These are phyloP conservation scores for Aramus guarauna DNA, from an alignment of 2,113 vertebrate genomes.

Conservation along the genomic window DNA sequence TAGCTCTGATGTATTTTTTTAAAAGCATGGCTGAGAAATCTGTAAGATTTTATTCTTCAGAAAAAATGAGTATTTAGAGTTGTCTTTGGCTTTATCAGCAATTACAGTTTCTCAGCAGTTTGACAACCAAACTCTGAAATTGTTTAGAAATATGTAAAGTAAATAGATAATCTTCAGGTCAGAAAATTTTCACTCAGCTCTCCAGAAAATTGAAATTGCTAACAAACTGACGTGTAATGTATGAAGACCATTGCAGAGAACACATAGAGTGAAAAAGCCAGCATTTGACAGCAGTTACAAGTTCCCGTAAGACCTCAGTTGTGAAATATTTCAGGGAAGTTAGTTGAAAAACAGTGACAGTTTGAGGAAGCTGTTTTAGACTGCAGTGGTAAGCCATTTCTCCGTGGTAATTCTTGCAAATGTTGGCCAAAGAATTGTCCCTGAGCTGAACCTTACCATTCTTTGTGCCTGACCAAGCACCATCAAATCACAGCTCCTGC, in stretches of 20 bases:
- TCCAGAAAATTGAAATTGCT: not conserved
- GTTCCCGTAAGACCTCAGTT: not conserved
- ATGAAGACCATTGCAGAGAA: not conserved
- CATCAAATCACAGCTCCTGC: not conserved
- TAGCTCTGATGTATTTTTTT: not conserved
- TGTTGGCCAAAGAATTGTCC: not conserved
- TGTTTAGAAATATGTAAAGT: not conserved
- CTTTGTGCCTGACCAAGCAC: not conserved
- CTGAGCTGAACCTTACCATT: not conserved
- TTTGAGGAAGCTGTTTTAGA: not conserved
- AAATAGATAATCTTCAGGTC: not conserved
- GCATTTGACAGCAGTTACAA: not conserved
- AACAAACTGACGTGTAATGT: not conserved
- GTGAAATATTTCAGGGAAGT: not conserved
- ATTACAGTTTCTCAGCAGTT: not conserved
- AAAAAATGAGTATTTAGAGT: not conserved
- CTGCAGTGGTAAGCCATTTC: not conserved
- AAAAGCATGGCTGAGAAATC: not conserved
- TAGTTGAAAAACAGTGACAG: not conserved
- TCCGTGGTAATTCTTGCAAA: not conserved
- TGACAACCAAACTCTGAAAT: not conserved
- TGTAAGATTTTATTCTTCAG: not conserved
- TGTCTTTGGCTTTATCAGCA: not conserved
- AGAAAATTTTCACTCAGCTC: not conserved
- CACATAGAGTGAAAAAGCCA: not conserved